Evolutionary conservation across 2,888 invertebrate genomes (phyloP), one percentile per base, ranked within the genome.

Genomic region (Phalangium opilio): DNA sequence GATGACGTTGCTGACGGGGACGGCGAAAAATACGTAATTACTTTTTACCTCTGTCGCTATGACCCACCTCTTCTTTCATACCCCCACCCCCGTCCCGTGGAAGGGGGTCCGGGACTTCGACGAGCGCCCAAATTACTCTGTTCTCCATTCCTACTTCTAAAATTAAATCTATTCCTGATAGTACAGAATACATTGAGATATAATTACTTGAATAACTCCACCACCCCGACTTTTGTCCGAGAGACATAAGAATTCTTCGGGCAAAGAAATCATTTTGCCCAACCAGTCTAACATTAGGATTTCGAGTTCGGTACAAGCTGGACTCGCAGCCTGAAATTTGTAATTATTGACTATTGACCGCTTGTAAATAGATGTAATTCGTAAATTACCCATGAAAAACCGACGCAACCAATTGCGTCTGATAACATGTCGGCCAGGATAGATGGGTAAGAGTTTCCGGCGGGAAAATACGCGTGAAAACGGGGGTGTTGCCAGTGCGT

Each of bases 401-500:
- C 98, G 59, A 96, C 85, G 67, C 90, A 91, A 40, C 93, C 96
- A 50, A 98, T 84, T 19, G 90, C 91, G 64, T 87, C 87, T 3
- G 89, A 83, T 49, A 98, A 71, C 91, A 98, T 93, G 63, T 98
- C 96, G 3, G 89, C 98, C 43, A 98, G 73, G 54, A 98, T 93
- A 5, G 95, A 93, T 2, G 96, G 96, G 67, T 79, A 98, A 1
- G 84, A 90, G 70, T 95, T 95, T 14, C 96, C 96, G 12, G 95
- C 80, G 3, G 98, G 96, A 65, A 98, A 99, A 67, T 99, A 99
- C 0, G 98, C 98, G 67, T 96, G 95, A 70, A 98, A 98, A 50
- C 87, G 74, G 0, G 96, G 96, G 73, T 96, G 96, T 65, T 96
- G 95, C 98, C 98, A 98, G 67, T 96, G 90, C 1, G 95, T 95